Conservation (phyloP, 2,797 vertebrate species). For the Hoplostethus atlanticus region DNA sequence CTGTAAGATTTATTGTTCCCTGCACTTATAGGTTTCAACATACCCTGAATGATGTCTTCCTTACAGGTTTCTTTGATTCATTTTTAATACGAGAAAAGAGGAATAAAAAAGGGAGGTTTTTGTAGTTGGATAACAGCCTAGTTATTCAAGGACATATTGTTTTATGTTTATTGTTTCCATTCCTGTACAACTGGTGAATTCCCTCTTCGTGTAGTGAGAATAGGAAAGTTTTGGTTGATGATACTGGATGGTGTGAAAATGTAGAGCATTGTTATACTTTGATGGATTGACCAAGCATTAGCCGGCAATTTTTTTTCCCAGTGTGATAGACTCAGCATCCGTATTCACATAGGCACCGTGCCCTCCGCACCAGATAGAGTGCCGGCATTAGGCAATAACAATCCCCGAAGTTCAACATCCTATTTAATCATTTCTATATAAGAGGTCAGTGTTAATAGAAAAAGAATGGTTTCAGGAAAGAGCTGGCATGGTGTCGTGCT, state of each 20-base stretch:
- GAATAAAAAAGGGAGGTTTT: conserved; percentile 43
- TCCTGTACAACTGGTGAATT: conserved; percentile 64
- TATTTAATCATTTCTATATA: conserved; percentile 18
- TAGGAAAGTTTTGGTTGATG: conserved; percentile 72
- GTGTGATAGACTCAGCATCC: conserved; percentile 40
- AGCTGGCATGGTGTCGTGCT: conserved; percentile 3
- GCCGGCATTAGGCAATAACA: conserved; percentile 23
- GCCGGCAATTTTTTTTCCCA: background rate
- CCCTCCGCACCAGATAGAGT: conserved; percentile 5
- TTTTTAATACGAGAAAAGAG: conserved; percentile 40
- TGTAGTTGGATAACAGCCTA: conserved; percentile 33
- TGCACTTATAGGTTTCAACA: conserved; percentile 70
- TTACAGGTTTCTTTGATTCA: conserved; percentile 54
- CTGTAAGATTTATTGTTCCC: conserved; percentile 81
- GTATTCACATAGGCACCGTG: conserved; percentile 50
- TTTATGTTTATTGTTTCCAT: conserved; percentile 66
- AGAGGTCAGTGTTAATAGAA: conserved; percentile 30
- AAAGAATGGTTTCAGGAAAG: conserved; percentile 21
- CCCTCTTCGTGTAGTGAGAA: conserved; percentile 67
- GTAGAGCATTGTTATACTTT: conserved; percentile 68
- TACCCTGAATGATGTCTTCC: conserved; percentile 81
- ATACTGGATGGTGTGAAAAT: conserved; percentile 57
- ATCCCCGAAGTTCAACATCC: conserved; percentile 20
- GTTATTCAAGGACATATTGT: conserved; percentile 68
- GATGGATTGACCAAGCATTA: conserved; percentile 66